Conservation (phyloP, 2,888 invertebrate species). For the Tetragonula carbonaria region DNA sequence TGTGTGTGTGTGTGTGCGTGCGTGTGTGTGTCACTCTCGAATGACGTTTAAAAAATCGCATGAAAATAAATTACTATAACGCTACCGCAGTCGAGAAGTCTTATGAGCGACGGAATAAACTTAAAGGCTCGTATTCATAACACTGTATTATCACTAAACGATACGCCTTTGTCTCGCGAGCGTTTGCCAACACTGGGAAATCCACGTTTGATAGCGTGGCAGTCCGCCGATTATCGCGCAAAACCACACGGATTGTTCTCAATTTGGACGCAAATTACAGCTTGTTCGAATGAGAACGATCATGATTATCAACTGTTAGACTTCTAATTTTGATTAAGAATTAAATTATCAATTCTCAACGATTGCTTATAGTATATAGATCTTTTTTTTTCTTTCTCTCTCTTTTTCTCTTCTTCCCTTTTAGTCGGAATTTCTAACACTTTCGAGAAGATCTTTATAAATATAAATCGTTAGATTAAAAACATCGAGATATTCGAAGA, state of each 20-base stretch:
- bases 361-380: conserved; percentile 23
- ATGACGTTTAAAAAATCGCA: conserved; percentile 72
- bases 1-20: no score
- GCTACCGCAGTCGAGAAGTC: conserved; percentile 79
- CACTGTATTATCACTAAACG: conserved; percentile 56
- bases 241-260: not conserved
- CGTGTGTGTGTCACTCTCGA: conserved; percentile 46
- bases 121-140: conserved; percentile 67
- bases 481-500: conserved; percentile 9
- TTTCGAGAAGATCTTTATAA: conserved; percentile 2
- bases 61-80: conserved; percentile 82
- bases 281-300: not conserved
- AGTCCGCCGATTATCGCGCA: not conserved
- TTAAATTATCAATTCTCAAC: conserved; percentile 15
- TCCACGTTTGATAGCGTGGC: not conserved
- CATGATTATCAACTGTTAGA: conserved; percentile 6
- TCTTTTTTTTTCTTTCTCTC: not conserved
- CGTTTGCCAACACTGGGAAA: not conserved
- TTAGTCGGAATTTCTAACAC: conserved; percentile 9
- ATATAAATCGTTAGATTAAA: conserved; percentile 8
- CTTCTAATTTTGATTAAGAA: conserved; percentile 23
- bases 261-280: not conserved
- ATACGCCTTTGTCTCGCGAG: conserved; percentile 37
- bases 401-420: not conserved
- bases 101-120: conserved; percentile 79